phyloP scores from a whole-genome alignment of 2,113 vertebrate genomes.

The Antennarius striatus region DNA sequence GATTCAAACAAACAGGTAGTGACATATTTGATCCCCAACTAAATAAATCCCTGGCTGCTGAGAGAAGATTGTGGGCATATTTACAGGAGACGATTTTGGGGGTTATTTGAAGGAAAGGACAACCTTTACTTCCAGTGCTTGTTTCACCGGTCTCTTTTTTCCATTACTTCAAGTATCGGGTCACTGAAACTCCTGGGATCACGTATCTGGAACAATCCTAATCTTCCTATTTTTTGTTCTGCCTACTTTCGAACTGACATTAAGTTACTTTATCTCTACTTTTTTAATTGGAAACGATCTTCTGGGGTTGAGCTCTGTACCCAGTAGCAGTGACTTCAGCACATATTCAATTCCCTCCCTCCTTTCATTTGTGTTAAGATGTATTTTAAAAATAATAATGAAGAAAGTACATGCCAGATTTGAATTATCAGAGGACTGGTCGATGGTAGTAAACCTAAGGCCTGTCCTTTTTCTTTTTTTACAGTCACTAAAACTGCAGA shows the following conservation, averaged over 20 bases:
- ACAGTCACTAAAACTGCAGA: slow-evolving; percentile 64
- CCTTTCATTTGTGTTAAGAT: not conserved
- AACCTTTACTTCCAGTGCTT: slow-evolving; percentile 19
- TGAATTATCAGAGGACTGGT: not conserved
- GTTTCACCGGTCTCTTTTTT: slow-evolving; percentile 30
- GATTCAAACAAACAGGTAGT: slow-evolving; percentile 18
- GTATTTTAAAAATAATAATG: slow-evolving; percentile 11
- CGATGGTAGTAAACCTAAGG: slow-evolving; percentile 5
- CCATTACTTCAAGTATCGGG: slow-evolving; percentile 59
- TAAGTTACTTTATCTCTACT: slow-evolving; percentile 42
- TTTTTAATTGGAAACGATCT: slow-evolving; percentile 32
- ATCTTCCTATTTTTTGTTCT: slow-evolving; percentile 59
- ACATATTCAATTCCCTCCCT: not conserved
- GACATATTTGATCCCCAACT: slow-evolving; percentile 6
- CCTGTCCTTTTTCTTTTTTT: slow-evolving; percentile 17
- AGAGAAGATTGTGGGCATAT: too few relatives aligned
- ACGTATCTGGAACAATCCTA: slow-evolving; percentile 71
- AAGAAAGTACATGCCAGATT: slow-evolving; percentile 16
- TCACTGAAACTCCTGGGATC: slow-evolving; percentile 73
- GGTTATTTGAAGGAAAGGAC: slow-evolving; percentile 21
- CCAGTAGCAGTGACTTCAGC: slow-evolving; percentile 1
- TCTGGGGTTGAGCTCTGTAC: slow-evolving; percentile 16
- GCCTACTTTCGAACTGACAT: slow-evolving; percentile 54
- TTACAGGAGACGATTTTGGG: slow-evolving; percentile 1
- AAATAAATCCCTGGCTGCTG: too few relatives aligned